A percentile compares a stretch with the other conserved stretches of the same genome.
Conservation (phyloP, 2,113 vertebrate genomes). For the Callipepla californica region DNA sequence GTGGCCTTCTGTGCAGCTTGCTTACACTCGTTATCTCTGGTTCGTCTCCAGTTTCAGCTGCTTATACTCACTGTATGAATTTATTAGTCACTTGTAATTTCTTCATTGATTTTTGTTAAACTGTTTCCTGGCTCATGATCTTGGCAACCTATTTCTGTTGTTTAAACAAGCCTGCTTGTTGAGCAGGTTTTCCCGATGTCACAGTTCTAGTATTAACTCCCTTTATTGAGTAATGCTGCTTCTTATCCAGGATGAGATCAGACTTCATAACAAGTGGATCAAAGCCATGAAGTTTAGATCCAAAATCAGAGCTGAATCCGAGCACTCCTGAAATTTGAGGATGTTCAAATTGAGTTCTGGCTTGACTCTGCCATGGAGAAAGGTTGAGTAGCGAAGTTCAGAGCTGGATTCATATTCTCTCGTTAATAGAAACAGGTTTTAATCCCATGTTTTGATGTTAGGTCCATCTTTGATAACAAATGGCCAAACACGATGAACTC, state of each 20-base stretch:
- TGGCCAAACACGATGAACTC: background rate
- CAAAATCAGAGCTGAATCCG: background rate
- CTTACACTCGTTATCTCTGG: background rate
- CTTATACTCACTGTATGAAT: constrained; percentile 41
- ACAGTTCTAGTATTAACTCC: constrained; percentile 56
- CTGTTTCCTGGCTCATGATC: constrained; percentile 48
- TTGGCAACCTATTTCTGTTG: constrained; percentile 60
- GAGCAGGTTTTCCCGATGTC: constrained; percentile 64
- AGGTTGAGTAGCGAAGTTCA: background rate
- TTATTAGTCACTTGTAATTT: constrained; percentile 66
- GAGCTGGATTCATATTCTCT: background rate
- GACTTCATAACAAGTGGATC: constrained; percentile 57
- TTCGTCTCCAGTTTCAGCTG: constrained; percentile 44
- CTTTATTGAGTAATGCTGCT: constrained; percentile 49
- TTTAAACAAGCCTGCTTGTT: constrained; percentile 62
- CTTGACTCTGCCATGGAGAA: background rate
- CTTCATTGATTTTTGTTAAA: constrained; percentile 69
- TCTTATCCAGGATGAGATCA: constrained; percentile 69
- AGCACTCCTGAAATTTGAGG: constrained; percentile 46
- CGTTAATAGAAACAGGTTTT: background rate
- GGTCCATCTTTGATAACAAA: background rate
- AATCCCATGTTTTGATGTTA: background rate
- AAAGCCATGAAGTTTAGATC: constrained; percentile 50
- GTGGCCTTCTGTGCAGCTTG: background rate
- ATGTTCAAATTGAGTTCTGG: constrained; percentile 12